A percentile compares a stretch with the other conserved stretches of the same genome.
These are phyloP conservation scores for Oreortyx pictus DNA, from an alignment of 2,797 vertebrate genomes.

Conservation along the genomic window DNA sequence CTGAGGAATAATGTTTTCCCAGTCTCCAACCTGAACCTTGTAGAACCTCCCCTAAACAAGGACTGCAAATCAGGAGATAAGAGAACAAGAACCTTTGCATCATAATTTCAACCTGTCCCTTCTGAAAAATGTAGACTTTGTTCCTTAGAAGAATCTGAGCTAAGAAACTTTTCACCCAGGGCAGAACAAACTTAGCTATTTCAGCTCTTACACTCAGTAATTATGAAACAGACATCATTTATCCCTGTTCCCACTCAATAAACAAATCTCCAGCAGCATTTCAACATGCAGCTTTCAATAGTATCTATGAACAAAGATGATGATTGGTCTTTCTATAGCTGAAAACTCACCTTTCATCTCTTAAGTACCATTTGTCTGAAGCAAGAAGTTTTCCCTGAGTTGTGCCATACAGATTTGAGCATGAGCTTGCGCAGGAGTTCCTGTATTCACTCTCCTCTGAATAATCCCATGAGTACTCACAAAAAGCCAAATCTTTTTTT, in stretches of 20 bases:
- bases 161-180: not conserved
- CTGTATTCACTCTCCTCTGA: conserved; percentile 7
- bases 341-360: conserved; percentile 9
- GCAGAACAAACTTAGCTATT: not conserved
- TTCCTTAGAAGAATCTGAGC: not conserved
- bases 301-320: conserved; percentile 43
- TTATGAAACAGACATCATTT: not conserved
- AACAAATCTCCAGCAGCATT: not conserved
- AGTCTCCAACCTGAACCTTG: no score
- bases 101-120: not conserved
- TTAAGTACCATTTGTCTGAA: conserved; percentile 22
- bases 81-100: not conserved
- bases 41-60: not conserved
- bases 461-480: not conserved
- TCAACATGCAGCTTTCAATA: not conserved
- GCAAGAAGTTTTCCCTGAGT: not conserved
- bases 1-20: no score
- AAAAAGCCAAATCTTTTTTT: conserved; percentile 18
- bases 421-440: not conserved
- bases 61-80: not conserved
- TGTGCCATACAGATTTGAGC: not conserved
- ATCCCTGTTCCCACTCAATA: not conserved
- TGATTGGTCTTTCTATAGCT: conserved; percentile 42
- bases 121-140: not conserved
- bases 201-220: not conserved